phyloP scores from a whole-genome alignment of 2,888 invertebrate species.

The Meganola albula region DNA sequence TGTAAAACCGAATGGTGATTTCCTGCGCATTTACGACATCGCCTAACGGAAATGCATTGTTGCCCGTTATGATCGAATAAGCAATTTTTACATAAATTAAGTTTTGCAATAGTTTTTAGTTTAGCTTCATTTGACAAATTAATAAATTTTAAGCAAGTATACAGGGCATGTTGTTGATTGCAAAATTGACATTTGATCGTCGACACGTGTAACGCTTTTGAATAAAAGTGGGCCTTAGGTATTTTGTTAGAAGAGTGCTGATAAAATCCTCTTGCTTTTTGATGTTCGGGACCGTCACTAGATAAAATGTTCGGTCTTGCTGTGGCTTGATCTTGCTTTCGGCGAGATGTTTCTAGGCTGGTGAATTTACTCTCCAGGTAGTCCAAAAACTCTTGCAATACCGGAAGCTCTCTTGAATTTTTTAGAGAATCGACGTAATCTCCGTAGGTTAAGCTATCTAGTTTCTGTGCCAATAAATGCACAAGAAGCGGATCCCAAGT shows the following conservation, averaged over 20 bases:
- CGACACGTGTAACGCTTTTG: slow-evolving; percentile 5
- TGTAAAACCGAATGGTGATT: slow-evolving; percentile 8
- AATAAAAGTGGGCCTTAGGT: slow-evolving; percentile 1
- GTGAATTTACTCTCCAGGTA: slow-evolving; percentile 8
- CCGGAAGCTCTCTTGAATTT: slow-evolving; percentile 4
- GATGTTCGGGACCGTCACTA: neutral
- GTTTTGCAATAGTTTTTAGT: slow-evolving; percentile 1
- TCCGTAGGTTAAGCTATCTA: slow-evolving; percentile 1
- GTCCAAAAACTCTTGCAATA: slow-evolving; percentile 6
- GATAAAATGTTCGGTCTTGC: neutral
- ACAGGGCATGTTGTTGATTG: slow-evolving; percentile 4
- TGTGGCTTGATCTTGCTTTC: slow-evolving; percentile 5
- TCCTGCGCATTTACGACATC: slow-evolving; percentile 7
- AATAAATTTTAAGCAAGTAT: slow-evolving; percentile 3
- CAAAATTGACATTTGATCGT: slow-evolving; percentile 3
- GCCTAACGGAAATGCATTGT: slow-evolving; percentile 4
- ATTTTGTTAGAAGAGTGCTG: neutral
- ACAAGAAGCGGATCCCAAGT: slow-evolving; percentile 7
- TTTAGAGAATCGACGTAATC: slow-evolving; percentile 7
- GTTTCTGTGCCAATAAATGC: slow-evolving; percentile 2
- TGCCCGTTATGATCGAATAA: slow-evolving; percentile 8
- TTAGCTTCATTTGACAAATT: slow-evolving; percentile 3
- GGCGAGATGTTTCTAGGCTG: slow-evolving; percentile 7
- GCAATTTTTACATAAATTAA: slow-evolving; percentile 6
- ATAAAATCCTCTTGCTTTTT: neutral